phyloP scores from a whole-genome alignment of 2,113 vertebrate species.

The Dendropsophus ebraccatus region DNA sequence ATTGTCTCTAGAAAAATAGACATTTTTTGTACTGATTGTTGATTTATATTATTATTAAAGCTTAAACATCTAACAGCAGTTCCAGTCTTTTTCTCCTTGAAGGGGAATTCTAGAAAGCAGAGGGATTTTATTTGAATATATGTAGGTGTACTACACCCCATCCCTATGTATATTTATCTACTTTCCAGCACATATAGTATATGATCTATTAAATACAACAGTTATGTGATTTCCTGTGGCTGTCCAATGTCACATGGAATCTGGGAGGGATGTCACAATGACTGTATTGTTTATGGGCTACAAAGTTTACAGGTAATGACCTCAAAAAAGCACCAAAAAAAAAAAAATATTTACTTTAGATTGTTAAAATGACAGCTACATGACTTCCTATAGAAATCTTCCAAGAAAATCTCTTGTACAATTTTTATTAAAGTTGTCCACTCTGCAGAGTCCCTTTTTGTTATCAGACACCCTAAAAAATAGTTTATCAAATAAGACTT shows the following conservation, averaged over 20 bases:
- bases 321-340: not conserved
- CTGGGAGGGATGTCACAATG: not conserved
- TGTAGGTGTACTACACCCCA: not conserved
- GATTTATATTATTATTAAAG: constrained; percentile 3
- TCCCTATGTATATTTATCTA: not conserved
- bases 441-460: not conserved
- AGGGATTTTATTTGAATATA: not conserved
- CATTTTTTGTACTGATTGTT: constrained; percentile 1
- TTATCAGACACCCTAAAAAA: not conserved
- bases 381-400: not conserved
- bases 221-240: too few species aligned
- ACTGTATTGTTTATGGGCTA: not conserved
- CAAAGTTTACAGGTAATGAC: not conserved
- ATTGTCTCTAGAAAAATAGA: constrained; percentile 5
- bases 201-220: not conserved
- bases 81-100: not conserved
- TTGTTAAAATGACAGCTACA: not conserved
- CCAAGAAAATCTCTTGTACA: not conserved
- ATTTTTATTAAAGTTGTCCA: not conserved
- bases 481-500: not conserved
- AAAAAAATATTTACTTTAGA: not conserved
- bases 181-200: not conserved
- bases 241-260: not conserved
- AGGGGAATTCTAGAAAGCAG: not conserved
- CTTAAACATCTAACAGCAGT: not conserved